phyloP scores from a whole-genome alignment of 2,113 vertebrate species.

The Carassius gibelio region DNA sequence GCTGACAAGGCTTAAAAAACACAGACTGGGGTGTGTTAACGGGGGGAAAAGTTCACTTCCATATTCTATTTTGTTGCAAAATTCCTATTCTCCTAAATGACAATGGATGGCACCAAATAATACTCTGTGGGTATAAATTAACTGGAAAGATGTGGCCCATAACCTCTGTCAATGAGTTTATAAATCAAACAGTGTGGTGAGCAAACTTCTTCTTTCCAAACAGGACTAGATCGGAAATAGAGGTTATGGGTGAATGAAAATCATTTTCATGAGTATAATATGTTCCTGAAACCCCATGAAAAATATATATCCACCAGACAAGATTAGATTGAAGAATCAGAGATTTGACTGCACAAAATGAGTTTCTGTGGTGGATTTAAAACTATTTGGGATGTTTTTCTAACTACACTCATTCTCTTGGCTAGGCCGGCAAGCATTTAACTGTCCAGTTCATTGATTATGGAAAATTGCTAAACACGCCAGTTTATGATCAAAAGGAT shows the following conservation, averaged over 20 bases:
- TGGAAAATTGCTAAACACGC: too few species aligned
- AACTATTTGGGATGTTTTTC: neutral
- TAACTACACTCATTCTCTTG: neutral
- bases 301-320: conserved; percentile 19
- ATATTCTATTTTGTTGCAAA: neutral
- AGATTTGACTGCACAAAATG: neutral
- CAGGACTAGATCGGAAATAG: conserved; percentile 19
- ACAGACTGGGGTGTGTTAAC: neutral
- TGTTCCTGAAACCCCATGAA: neutral
- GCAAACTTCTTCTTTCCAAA: conserved; percentile 25
- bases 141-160: conserved; percentile 14
- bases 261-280: neutral
- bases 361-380: too few species aligned
- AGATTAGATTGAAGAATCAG: neutral
- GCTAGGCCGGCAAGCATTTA: neutral
- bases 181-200: conserved; percentile 31
- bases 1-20: conserved; percentile 1
- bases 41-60: neutral
- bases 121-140: neutral
- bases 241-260: conserved; percentile 35
- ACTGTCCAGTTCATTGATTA: neutral
- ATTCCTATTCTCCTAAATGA: neutral
- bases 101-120: conserved; percentile 1
- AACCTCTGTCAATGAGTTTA: neutral
- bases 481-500: neutral